These are phyloP conservation scores for Gnathonemus longibarbis DNA, from an alignment of 2,113 vertebrate species.

Conservation along the genomic window DNA sequence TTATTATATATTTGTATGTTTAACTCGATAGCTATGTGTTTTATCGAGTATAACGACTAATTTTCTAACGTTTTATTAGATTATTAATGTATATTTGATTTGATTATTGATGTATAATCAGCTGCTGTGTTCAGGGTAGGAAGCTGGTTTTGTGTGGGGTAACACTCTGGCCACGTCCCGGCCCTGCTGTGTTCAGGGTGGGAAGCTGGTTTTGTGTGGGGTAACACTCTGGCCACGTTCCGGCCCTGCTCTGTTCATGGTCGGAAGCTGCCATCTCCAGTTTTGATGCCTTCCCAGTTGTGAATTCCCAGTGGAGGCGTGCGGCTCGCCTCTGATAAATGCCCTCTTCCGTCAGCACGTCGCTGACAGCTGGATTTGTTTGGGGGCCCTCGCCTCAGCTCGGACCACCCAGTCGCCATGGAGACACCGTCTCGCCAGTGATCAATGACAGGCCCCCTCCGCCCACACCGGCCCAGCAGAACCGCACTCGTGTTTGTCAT, in stretches of 20 bases:
- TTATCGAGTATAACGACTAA: too few species aligned
- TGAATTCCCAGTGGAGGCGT: too few species aligned
- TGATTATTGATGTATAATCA: too few species aligned
- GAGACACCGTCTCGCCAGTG: not conserved
- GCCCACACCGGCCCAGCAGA: not conserved
- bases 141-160: not conserved
- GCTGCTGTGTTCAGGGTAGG: not conserved
- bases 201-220: not conserved
- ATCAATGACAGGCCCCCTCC: conserved; percentile 6
- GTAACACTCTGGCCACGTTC: not conserved
- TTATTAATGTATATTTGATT: too few species aligned
- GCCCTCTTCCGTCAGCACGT: conserved; percentile 40
- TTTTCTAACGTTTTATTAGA: too few species aligned
- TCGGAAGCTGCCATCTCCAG: not conserved
- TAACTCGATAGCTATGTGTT: too few species aligned
- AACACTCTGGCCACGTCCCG: not conserved
- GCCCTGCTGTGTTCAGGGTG: not conserved
- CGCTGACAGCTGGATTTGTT: conserved; percentile 35
- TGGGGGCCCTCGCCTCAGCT: conserved; percentile 20
- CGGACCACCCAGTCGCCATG: not conserved
- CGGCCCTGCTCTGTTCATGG: not conserved
- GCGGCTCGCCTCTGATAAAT: conserved; percentile 28
- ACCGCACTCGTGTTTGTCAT: not conserved
- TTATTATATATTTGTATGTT: too few species aligned
- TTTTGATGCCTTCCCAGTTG: not conserved